Evolutionary conservation across 2,888 invertebrate species (phyloP), one percentile per base, ranked within the genome.

Genomic region (Aricia artaxerxes): DNA sequence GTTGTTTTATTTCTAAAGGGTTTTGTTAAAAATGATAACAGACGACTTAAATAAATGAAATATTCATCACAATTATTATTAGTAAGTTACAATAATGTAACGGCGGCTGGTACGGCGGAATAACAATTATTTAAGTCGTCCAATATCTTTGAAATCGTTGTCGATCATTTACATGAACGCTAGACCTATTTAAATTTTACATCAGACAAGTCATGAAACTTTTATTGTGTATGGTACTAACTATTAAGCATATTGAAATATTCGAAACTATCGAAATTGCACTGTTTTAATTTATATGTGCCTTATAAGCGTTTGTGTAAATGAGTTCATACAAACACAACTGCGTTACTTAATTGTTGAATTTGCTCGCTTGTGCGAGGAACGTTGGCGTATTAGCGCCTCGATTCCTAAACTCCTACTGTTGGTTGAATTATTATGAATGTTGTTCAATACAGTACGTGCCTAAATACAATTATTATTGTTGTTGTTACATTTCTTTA

Each of bases 401-500:
- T 77, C 79, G 80, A 73, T 80, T 78, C 79, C 81, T 81, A 77
- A 81, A 81, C 77, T 82, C 80, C 79, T 81, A 82, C 80, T 81
- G 79, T 82, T 82, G 82, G 79, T 80, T 83, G 82, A 82, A 82
- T 82, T 82, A 78, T 83, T 82, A 84, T 69, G 84, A 82, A 82
- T 88, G 89, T 90, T 89, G 88, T 90, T 90, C 86, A 87, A 89
- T 90, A 87, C 89, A 89, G 86, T 90, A 91, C 89, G 93, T 93
- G 94, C 93, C 94, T 94, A 93, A 92, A 88, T 91, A 89, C 89
- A 88, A 35, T 35, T 24, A 24, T 24, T 24, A 90, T 90, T 91
- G 90, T 91, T 90, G 88, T 93, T 91, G 94, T 94, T 94, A 94
- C 94, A 94, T 94, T 94, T 94, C 94, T 91, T 91, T 93, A 92